Evolutionary conservation across 2,888 invertebrate species (phyloP), one percentile per base, ranked within the genome.

Genomic region (Ernsta delagoae): DNA sequence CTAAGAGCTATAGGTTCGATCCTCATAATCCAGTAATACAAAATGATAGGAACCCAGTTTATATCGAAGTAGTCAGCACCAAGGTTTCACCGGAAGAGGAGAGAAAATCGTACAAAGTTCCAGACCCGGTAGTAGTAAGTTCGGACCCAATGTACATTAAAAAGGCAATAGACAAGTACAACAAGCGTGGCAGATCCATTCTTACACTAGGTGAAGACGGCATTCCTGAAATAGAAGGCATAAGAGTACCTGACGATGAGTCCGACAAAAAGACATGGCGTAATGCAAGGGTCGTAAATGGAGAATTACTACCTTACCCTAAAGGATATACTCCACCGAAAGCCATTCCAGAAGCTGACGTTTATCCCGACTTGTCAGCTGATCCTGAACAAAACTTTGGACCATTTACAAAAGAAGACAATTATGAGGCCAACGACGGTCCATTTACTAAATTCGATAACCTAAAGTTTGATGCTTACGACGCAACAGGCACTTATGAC

Each of bases 271-370:
- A 97, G 82, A 96, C 96, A 0, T 98, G 98, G 98, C 94, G 98
- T 66, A 98, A 98, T 85, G 98, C 98, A 0, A 94, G 98, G 73
- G 97, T 98, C 11, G 97, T 98, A 59, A 97, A 98, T 79, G 97
- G 97, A 66, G 96, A 97, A 83, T 87, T 98, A 62, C 93, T 96
- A 59, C 96, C 97, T 16, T 96, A 97, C 77, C 96, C 96, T 60
- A 95, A 95, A 78, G 96, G 95, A 5, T 95, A 96, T 74, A 94
- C 94, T 71, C 95, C 96, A 61, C 95, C 95, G 1, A 95, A 94
- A 73, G 95, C 95, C 59, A 92, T 95, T 24, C 92, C 95, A 2
- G 89, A 95, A 67, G 94, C 94, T 0, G 94, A 95, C 73, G 87
- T 94, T 3, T 93, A 94, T 54, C 94, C 94, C 8, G 82, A 84